Evolutionary conservation across 2,888 invertebrate species (phyloP).

Genomic region (Athalia rosae): DNA sequence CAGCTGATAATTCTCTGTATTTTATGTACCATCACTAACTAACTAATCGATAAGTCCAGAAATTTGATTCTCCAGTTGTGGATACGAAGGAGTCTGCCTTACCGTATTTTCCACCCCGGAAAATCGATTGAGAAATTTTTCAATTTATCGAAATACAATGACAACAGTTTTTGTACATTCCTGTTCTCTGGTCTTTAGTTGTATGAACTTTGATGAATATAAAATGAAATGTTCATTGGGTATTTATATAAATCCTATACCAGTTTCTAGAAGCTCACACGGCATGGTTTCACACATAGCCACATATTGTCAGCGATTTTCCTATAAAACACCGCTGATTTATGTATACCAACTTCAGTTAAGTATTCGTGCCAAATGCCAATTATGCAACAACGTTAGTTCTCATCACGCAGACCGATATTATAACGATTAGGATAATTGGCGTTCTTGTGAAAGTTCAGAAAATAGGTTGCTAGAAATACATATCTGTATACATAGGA

Average conservation of each 20-base stretch:
- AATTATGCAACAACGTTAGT: slow-evolving; percentile 32
- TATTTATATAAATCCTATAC: not conserved
- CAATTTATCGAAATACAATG: too few relatives aligned
- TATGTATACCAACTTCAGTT: slow-evolving; percentile 11
- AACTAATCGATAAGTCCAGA: not conserved
- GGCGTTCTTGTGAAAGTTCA: slow-evolving; percentile 24
- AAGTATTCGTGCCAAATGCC: slow-evolving; percentile 44
- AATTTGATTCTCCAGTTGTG: not conserved
- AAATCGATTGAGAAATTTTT: too few relatives aligned
- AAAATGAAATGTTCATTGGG: too few relatives aligned
- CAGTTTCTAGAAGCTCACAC: too few relatives aligned
- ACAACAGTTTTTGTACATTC: too few relatives aligned
- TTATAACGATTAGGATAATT: slow-evolving; percentile 43
- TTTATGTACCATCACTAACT: not conserved
- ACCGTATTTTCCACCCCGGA: too few relatives aligned
- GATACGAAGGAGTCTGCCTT: not conserved
- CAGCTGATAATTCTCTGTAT: not conserved
- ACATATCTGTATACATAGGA: slow-evolving; percentile 1
- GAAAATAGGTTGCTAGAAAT: slow-evolving; percentile 26
- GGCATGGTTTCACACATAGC: too few relatives aligned
- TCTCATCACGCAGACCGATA: slow-evolving; percentile 42
- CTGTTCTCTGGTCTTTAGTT: too few relatives aligned
- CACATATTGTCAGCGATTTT: too few relatives aligned
- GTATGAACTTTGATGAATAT: too few relatives aligned
- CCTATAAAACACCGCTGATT: slow-evolving; percentile 1